Percentiles rank a stretch among this genome's conserved stretches.
These are phyloP conservation scores for Gnathonemus longibarbis DNA, from an alignment of 2,113 vertebrate genomes.

Conservation along the genomic window DNA sequence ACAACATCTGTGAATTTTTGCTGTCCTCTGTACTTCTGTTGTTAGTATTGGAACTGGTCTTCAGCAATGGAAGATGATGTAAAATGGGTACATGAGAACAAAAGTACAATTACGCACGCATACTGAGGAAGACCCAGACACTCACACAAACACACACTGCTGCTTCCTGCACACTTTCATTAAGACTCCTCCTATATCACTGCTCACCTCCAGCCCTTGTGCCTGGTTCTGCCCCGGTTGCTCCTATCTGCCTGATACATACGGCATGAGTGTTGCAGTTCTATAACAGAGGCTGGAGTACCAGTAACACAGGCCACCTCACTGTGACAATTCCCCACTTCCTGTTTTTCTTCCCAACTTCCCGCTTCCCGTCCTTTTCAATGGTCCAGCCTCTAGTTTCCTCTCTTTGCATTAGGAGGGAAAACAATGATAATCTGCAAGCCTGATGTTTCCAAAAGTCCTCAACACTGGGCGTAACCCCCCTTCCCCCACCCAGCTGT, in stretches of 20 bases:
- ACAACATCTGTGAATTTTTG: neutral
- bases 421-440: conserved; percentile 30
- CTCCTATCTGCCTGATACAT: neutral
- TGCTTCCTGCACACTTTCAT: neutral
- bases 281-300: conserved; percentile 25
- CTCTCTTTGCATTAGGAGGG: conserved; percentile 32
- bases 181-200: neutral
- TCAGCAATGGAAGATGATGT: neutral
- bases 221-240: neutral
- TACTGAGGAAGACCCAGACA: neutral
- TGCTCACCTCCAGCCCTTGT: neutral
- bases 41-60: neutral
- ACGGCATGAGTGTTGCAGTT: neutral
- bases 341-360: conserved; percentile 57
- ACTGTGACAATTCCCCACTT: conserved; percentile 52
- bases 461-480: neutral
- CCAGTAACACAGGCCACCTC: conserved; percentile 44
- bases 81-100: neutral
- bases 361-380: conserved; percentile 55
- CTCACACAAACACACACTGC: neutral
- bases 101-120: neutral
- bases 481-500: neutral
- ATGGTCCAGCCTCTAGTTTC: conserved; percentile 53
- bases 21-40: neutral
- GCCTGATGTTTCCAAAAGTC: conserved; percentile 16